Evolutionary conservation across 2,888 invertebrate genomes (phyloP).

Genomic region (Gastracanthus pulcherrimus): DNA sequence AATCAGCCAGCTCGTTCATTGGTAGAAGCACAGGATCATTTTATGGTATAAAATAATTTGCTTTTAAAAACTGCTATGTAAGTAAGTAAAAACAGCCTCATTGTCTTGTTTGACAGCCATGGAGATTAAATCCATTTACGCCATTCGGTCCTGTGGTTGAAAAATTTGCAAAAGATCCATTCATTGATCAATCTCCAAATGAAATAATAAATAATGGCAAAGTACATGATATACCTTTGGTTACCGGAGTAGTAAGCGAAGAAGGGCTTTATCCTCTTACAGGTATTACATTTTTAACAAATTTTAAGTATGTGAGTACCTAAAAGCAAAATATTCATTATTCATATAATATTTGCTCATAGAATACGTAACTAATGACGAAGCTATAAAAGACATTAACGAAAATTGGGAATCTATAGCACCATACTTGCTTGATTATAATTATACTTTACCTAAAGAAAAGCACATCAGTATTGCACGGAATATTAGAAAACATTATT

Average conservation of each 20-base stretch:
- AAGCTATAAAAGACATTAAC: background rate
- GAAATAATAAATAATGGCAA: slow-evolving; percentile 81
- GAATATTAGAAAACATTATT: slow-evolving; percentile 80
- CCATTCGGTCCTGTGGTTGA: slow-evolving; percentile 87
- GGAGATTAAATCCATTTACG: slow-evolving; percentile 84
- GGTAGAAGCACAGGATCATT: slow-evolving; percentile 80
- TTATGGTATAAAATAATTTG: no score
- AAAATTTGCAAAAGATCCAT: slow-evolving; percentile 79
- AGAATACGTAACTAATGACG: slow-evolving; percentile 5
- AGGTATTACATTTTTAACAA: slow-evolving; percentile 75
- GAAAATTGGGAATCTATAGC: slow-evolving; percentile 23
- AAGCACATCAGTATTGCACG: slow-evolving; percentile 68
- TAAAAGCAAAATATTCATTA: background rate
- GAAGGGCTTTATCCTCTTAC: slow-evolving; percentile 87
- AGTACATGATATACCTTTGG: slow-evolving; percentile 84
- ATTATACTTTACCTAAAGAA: background rate
- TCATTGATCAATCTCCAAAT: slow-evolving; percentile 84
- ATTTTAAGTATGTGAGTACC: background rate
- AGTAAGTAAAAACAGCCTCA: no score
- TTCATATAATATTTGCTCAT: slow-evolving; percentile 69
- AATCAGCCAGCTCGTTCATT: slow-evolving; percentile 81
- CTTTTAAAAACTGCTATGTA: no score
- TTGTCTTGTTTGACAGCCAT: no score
- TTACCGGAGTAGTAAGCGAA: slow-evolving; percentile 82
- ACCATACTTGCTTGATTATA: background rate